Percentiles rank a stretch among this genome's conserved stretches.
Evolutionary conservation across 2,797 vertebrate species (phyloP).

Genomic region (Pteropus rufus): DNA sequence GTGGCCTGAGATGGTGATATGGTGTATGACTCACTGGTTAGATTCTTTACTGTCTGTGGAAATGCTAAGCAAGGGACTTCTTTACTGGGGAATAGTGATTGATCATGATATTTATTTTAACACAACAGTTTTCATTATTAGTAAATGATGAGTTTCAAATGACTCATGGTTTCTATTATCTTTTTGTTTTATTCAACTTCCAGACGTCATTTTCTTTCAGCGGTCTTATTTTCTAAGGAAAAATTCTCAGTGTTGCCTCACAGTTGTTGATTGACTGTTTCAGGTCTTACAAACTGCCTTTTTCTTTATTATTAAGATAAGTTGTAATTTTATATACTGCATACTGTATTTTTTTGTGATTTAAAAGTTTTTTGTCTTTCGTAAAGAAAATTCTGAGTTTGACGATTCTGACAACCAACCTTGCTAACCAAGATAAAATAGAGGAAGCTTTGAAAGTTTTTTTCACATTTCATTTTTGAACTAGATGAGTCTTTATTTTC

Average conservation of each 20-base stretch:
- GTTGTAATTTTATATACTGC: background rate
- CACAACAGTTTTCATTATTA: background rate
- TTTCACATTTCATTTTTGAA: background rate
- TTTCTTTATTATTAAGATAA: conserved; percentile 7
- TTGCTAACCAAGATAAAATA: background rate
- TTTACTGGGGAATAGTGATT: background rate
- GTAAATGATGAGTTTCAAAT: background rate
- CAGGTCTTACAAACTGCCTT: background rate
- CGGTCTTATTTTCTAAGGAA: background rate
- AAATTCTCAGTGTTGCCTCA: background rate
- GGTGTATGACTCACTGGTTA: background rate
- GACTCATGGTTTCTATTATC: background rate
- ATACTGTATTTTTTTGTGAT: background rate
- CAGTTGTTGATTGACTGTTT: background rate
- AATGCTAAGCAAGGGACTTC: background rate
- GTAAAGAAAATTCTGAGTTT: conserved; percentile 19
- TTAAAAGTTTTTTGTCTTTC: background rate
- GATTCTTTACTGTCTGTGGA: background rate
- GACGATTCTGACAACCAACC: background rate
- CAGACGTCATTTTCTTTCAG: background rate
- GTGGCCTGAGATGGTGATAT: background rate
- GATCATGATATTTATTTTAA: background rate
- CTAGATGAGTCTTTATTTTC: background rate
- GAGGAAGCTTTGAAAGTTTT: background rate
- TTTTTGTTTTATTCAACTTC: background rate